Conservation (phyloP, 2,888 invertebrate genomes). For the Synanthedon formicaeformis region DNA sequence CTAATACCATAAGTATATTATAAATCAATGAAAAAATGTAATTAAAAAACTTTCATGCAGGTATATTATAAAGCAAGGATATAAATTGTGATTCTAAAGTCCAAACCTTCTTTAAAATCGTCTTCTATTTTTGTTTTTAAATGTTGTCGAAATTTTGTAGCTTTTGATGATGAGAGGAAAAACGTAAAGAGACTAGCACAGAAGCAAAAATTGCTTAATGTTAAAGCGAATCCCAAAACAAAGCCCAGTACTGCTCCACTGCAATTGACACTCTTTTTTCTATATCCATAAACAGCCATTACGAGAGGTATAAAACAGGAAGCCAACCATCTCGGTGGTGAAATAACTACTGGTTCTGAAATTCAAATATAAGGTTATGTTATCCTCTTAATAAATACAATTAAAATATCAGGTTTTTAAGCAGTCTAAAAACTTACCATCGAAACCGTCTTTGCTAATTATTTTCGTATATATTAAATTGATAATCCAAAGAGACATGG, state of each 20-base stretch:
- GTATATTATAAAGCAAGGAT: too few relatives aligned
- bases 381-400: neutral
- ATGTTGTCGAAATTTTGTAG: constrained; percentile 79
- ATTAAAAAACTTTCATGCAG: too few relatives aligned
- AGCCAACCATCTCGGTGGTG: constrained; percentile 75
- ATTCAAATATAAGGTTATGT: neutral
- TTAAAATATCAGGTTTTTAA: neutral
- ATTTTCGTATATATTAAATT: constrained; percentile 77
- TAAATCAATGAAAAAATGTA: too few relatives aligned
- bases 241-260: constrained; percentile 80
- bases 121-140: constrained; percentile 78
- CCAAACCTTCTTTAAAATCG: constrained; percentile 82
- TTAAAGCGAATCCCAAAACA: constrained; percentile 80
- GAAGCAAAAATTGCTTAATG: constrained; percentile 83
- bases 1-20: too few relatives aligned
- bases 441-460: constrained; percentile 58
- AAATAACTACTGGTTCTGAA: constrained; percentile 71
- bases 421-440: constrained; percentile 44
- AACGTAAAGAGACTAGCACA: constrained; percentile 79
- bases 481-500: constrained; percentile 80
- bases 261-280: constrained; percentile 74
- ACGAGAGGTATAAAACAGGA: constrained; percentile 75
- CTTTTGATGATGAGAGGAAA: constrained; percentile 83
- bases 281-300: constrained; percentile 76
- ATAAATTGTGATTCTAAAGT: too few relatives aligned